Evolutionary conservation across 2,113 vertebrate genomes (phyloP), one percentile per base, ranked within the genome.

Genomic region (Nibea coibor): DNA sequence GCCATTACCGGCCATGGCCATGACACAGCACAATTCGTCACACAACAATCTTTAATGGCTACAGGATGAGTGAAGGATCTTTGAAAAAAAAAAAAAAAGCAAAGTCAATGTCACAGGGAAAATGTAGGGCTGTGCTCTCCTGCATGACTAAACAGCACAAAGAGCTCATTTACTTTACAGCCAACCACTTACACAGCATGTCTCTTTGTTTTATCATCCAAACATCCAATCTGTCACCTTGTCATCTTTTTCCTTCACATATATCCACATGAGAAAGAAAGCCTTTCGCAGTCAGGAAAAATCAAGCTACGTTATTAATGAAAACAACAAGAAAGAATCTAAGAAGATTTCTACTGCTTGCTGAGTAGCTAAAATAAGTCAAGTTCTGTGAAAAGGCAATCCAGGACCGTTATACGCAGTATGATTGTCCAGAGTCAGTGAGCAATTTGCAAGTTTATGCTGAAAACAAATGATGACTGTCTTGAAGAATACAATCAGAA

Each of bases 11-110:
- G 35, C 43, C 75, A 45, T 58, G 56, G 26, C 53, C 71, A 62
- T 89, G 90, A 87, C 77, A 26, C 86, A 84, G 86, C 82, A 85
- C 80, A 87, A 77, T 87, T 57, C 68, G 82, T 88, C 88, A 77
- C 88, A 83, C 56, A 84, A 84, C 64, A 75, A 61, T 54, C 51
- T 83, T 78, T 82, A 76, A 80, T 69, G 68, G 57, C 72, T 48
- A 54, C 72, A n/a, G 74, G 47, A 53, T 39, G 57, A 72, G 35
- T 12, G 72, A 73, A 77, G 26, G n/a, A 69, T 78, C 73, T 45
- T 61, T 51, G 22, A 56, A 59, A 71, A 56, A 61, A 26, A 26
- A 26, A 26, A 26, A 26, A 26, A 26, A 71, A 67, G 5, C 63
- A 78, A 66, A 50, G 79, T 67, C 65, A 81, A 19, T 59, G 71